A percentile compares a stretch with the other conserved stretches of the same genome.
These are phyloP conservation scores for Sphenopsis melanotis DNA, from an alignment of 2,797 vertebrate species.

Conservation along the genomic window DNA sequence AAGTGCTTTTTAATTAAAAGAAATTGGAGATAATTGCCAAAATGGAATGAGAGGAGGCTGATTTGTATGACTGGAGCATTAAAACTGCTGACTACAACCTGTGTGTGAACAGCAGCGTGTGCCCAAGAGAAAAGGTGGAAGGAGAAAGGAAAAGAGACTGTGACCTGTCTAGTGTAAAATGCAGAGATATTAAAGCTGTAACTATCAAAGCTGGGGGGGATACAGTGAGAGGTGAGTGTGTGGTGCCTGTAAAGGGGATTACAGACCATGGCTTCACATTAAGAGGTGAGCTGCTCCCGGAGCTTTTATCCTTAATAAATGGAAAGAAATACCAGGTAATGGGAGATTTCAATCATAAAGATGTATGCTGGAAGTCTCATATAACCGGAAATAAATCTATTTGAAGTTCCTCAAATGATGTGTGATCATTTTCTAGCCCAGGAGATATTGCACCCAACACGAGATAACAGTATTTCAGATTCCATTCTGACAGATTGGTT, in stretches of 20 bases:
- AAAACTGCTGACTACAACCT: background rate
- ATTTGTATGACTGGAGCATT: background rate
- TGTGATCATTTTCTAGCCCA: conserved; percentile 52
- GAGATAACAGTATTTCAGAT: conserved; percentile 50
- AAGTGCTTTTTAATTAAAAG: background rate
- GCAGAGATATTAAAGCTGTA: background rate
- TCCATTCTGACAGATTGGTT: conserved; percentile 23
- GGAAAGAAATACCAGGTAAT: conserved; percentile 22
- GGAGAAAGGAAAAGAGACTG: background rate
- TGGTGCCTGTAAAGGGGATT: background rate
- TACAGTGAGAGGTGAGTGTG: background rate
- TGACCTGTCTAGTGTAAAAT: background rate
- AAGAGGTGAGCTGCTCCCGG: background rate
- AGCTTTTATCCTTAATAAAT: conserved; percentile 51
- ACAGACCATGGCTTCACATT: background rate
- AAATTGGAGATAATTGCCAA: background rate
- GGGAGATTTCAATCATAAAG: conserved; percentile 58
- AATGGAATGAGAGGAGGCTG: background rate
- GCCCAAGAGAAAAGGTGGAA: background rate
- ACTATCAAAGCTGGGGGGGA: background rate
- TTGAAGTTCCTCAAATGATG: conserved; percentile 51
- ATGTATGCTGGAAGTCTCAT: conserved; percentile 45
- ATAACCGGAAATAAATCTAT: conserved; percentile 58
- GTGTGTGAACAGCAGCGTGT: background rate
- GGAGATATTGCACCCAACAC: conserved; percentile 16